Evolutionary conservation across 2,888 invertebrate genomes (phyloP).

Genomic region (Escarpia spicata): DNA sequence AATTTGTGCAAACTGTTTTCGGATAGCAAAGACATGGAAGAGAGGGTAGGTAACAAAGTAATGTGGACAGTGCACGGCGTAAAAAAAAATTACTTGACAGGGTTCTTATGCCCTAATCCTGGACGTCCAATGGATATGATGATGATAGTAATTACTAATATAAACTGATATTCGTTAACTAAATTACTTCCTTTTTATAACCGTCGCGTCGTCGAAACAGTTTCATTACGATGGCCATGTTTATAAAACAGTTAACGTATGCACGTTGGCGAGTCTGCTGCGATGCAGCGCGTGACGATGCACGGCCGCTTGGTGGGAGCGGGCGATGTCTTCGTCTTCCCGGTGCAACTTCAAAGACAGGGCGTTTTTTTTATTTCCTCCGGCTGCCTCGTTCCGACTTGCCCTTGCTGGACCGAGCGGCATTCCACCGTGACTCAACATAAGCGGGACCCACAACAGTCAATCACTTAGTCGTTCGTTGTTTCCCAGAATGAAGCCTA

Average conservation of each 20-base stretch:
- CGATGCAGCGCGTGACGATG: background rate
- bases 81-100: too few relatives aligned
- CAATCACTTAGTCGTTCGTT: background rate
- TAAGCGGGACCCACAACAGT: background rate
- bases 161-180: background rate
- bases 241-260: background rate
- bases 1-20: too few relatives aligned
- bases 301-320: too few relatives aligned
- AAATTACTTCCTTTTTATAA: background rate
- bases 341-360: background rate
- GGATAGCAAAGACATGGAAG: too few relatives aligned
- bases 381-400: background rate
- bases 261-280: background rate
- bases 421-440: background rate
- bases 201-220: background rate
- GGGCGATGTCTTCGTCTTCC: too few relatives aligned
- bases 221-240: background rate
- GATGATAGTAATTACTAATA: too few relatives aligned
- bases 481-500: background rate
- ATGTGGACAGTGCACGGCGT: too few relatives aligned
- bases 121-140: too few relatives aligned
- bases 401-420: background rate
- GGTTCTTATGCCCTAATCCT: too few relatives aligned
- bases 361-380: background rate
- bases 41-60: too few relatives aligned